Percentiles rank a stretch among this genome's conserved stretches.
Conservation (phyloP, 2,797 vertebrate species). For the Hirundo rustica region DNA sequence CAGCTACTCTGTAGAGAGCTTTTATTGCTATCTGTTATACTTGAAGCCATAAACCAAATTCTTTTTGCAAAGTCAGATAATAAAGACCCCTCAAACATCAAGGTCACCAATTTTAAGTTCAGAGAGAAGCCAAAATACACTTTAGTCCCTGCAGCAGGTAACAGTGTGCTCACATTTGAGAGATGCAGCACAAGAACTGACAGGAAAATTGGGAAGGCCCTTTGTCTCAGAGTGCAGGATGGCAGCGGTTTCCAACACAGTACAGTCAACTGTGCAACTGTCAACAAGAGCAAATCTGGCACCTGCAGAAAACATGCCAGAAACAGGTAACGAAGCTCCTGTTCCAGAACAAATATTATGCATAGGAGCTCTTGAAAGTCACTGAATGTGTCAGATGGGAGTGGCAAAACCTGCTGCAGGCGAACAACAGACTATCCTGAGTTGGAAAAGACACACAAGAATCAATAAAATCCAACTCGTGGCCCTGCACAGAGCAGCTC, state of each 20-base stretch:
- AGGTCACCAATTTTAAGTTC: not conserved
- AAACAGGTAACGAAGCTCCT: not conserved
- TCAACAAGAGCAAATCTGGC: not conserved
- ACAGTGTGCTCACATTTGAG: not conserved
- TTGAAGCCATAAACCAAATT: not conserved
- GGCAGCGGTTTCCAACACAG: not conserved
- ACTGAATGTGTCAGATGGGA: not conserved
- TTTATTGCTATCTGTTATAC: conserved; percentile 43
- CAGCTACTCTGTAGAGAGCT: conserved; percentile 4
- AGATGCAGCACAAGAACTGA: not conserved
- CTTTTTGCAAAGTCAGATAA: not conserved
- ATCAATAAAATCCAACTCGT: not conserved
- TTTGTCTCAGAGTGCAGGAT: not conserved
- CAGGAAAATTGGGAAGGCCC: not conserved
- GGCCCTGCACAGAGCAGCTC: not conserved
- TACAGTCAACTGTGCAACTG: not conserved
- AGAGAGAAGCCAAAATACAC: not conserved
- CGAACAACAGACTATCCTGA: not conserved
- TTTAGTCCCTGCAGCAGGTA: not conserved
- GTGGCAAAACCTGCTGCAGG: not conserved
- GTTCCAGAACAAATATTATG: not conserved
- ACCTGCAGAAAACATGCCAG: not conserved
- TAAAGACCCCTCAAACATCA: not conserved
- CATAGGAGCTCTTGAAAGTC: not conserved
- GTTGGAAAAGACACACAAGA: not conserved